Evolutionary conservation across 2,113 vertebrate genomes (phyloP).

Genomic region (Tupaia chinensis): DNA sequence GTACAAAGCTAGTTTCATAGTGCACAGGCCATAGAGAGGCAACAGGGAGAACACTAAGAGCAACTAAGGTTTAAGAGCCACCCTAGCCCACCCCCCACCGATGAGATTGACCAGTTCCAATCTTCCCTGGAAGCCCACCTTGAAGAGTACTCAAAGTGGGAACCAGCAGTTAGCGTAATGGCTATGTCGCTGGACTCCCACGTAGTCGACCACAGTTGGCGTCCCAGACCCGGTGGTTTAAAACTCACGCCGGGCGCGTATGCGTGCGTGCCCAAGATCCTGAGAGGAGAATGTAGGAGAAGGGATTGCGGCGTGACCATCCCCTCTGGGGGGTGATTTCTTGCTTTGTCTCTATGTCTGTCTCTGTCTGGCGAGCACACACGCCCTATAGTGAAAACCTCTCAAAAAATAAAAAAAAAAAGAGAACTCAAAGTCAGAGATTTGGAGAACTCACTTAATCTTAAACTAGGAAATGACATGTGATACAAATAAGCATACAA

Average conservation of each 20-base stretch:
- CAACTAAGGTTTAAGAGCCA: background rate
- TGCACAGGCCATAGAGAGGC: background rate
- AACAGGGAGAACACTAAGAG: background rate
- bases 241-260: too few species aligned
- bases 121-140: background rate
- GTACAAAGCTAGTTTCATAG: conserved; percentile 33
- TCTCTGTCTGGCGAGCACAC: too few species aligned
- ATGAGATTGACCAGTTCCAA: background rate
- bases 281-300: too few species aligned
- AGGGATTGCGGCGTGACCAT: too few species aligned
- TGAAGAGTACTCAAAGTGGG: background rate
- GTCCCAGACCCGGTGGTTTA: too few species aligned
- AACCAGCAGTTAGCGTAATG: too few species aligned
- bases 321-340: too few species aligned
- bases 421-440: background rate
- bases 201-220: too few species aligned
- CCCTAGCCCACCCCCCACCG: background rate
- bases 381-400: too few species aligned
- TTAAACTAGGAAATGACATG: conserved; percentile 12
- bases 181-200: too few species aligned
- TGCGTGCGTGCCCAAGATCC: too few species aligned
- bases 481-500: conserved; percentile 32
- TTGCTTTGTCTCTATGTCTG: too few species aligned
- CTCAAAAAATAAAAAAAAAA: background rate
- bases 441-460: background rate